Evolutionary conservation across 2,888 invertebrate genomes (phyloP).

Genomic region (Thymelicus sylvestris): DNA sequence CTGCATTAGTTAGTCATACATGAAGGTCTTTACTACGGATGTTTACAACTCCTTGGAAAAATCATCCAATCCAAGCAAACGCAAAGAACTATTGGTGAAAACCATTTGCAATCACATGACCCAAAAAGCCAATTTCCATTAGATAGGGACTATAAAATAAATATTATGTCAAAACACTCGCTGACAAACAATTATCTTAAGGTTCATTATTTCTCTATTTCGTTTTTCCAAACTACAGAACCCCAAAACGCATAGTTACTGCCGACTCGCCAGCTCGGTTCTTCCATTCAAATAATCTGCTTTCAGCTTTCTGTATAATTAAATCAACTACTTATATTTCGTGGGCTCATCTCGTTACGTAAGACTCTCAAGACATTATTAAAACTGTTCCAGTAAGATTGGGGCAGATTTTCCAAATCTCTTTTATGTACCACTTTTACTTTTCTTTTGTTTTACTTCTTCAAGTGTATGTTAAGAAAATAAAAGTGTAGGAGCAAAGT

Average conservation of each 20-base stretch:
- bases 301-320: conserved; percentile 17
- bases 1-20: too few relatives aligned
- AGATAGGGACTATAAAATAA: too few relatives aligned
- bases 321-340: conserved; percentile 22
- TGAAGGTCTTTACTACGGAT: too few relatives aligned
- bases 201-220: neutral
- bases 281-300: conserved; percentile 20
- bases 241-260: neutral
- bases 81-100: too few relatives aligned
- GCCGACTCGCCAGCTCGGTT: conserved; percentile 6
- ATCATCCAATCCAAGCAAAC: too few relatives aligned
- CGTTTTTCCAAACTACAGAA: neutral
- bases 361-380: conserved; percentile 19
- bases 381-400: conserved; percentile 5
- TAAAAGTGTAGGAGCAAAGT: too few relatives aligned
- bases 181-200: neutral
- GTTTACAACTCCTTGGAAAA: too few relatives aligned
- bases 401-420: neutral
- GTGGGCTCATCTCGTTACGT: conserved; percentile 4
- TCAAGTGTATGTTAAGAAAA: neutral
- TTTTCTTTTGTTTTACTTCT: neutral
- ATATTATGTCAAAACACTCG: too few relatives aligned
- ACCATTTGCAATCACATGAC: too few relatives aligned
- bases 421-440: neutral
- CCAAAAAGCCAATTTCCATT: too few relatives aligned